Base-by-base conservation (phyloP, 1,140 invertebrate species). In the Anastatus disparis region DNA sequence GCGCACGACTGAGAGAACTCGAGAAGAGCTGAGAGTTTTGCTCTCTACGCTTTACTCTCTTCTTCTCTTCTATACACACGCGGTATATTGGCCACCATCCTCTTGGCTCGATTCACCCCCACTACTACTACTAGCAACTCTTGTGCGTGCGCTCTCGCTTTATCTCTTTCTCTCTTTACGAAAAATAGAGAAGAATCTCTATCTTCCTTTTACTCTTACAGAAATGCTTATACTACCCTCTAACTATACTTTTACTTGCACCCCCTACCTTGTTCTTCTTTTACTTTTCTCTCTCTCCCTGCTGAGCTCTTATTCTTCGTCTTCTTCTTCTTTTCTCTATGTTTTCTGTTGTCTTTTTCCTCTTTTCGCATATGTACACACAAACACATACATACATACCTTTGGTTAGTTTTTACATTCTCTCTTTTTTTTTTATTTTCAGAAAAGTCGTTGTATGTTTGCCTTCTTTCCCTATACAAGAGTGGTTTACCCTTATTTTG, bases 1-100 rank as follows among this genome's bases (percentile, higher is more conserved):
- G 81, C 82, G 80, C 80, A 76, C 79, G 78, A 82, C 81, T 82
- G 81, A 81, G 70, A 40, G 62, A 29, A 24, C n/a, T n/a, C n/a
- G n/a, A n/a, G n/a, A n/a, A n/a, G n/a, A n/a, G n/a, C n/a, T n/a
- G n/a, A n/a, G n/a, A n/a, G n/a, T n/a, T n/a, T n/a, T n/a, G n/a
- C n/a, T n/a, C n/a, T n/a, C n/a, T n/a, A n/a, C n/a, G n/a, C n/a
- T n/a, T n/a, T n/a, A n/a, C n/a, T n/a, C n/a, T n/a, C n/a, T n/a
- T n/a, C n/a, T n/a, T n/a, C n/a, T n/a, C n/a, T n/a, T n/a, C n/a
- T n/a, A n/a, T n/a, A n/a, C n/a, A 8, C 29, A 52, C 66, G 76
- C 73, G 74, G 59, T 75, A 40, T 27, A 29, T 26, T n/a, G 48
- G 55, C 78, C 74, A 76, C 76, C 76, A 76, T 77, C 75, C 75